Evolutionary conservation across 2,113 vertebrate species (phyloP).

Genomic region (Struthidea cinerea): DNA sequence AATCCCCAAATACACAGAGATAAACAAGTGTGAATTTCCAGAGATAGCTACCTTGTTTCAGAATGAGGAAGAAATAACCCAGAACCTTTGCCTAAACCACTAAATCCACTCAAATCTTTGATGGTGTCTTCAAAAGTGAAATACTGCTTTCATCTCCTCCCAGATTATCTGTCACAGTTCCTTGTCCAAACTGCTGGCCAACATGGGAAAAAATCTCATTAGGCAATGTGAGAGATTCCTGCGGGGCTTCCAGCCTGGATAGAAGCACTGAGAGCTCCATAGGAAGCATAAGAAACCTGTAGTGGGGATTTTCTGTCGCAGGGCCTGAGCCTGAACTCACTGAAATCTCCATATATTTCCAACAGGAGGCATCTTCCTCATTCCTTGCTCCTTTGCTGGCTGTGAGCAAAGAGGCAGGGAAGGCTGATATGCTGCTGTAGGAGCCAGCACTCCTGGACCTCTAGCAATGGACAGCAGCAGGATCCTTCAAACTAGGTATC

Average conservation of each 20-base stretch:
- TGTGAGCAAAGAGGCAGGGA: neutral
- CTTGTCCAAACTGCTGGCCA: neutral
- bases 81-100: neutral
- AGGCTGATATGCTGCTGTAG: neutral
- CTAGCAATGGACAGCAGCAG: neutral
- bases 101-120: slow-evolving; percentile 6
- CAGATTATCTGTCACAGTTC: neutral
- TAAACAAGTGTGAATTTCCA: slow-evolving; percentile 4
- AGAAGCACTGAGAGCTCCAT: neutral
- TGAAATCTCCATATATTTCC: neutral
- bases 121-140: neutral
- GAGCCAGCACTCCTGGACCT: neutral
- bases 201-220: neutral
- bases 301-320: neutral
- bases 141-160: neutral
- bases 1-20: neutral
- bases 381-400: neutral
- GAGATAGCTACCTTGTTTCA: neutral
- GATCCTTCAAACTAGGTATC: neutral
- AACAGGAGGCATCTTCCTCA: neutral
- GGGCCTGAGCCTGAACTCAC: neutral
- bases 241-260: neutral
- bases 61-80: slow-evolving; percentile 1
- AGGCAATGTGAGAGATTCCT: neutral
- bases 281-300: neutral